Conservation (phyloP, 2,113 vertebrate species). For the Chaetops frenatus region DNA sequence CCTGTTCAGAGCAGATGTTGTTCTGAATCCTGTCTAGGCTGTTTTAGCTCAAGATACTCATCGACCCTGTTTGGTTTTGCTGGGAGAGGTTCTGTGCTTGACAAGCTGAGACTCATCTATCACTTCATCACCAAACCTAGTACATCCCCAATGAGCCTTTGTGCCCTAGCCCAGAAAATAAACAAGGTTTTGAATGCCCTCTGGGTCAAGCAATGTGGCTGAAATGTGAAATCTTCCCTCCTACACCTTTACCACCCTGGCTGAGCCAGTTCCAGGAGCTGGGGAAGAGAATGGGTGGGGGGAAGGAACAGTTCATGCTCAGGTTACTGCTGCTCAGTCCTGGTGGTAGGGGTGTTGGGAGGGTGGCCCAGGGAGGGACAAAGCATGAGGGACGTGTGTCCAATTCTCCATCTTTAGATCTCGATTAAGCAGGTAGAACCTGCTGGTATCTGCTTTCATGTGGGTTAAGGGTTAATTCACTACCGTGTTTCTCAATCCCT, state of each 20-base stretch:
- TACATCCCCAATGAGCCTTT: slow-evolving; percentile 12
- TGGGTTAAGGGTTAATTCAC: slow-evolving; percentile 27
- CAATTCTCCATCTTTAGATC: background rate
- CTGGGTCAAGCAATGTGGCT: slow-evolving; percentile 2
- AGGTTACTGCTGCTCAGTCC: background rate
- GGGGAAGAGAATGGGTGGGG: background rate
- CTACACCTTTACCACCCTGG: background rate
- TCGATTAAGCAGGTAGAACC: slow-evolving; percentile 16
- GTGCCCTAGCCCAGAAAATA: slow-evolving; percentile 28
- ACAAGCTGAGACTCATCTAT: slow-evolving; percentile 43
- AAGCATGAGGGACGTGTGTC: background rate
- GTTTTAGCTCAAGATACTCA: background rate
- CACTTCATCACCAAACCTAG: background rate
- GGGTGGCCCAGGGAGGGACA: background rate
- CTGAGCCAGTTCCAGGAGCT: background rate
- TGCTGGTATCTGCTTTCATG: slow-evolving; percentile 14
- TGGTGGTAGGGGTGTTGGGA: background rate
- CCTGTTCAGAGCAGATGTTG: background rate
- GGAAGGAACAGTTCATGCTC: background rate
- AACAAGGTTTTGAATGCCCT: slow-evolving; percentile 40
- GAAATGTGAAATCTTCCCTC: slow-evolving; percentile 1
- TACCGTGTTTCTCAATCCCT: slow-evolving; percentile 6
- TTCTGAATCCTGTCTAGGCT: background rate
- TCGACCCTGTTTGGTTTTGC: background rate
- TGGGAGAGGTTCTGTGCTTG: background rate